Evolutionary conservation across 2,113 vertebrate genomes (phyloP), one percentile per base, ranked within the genome.

Genomic region (human): DNA sequence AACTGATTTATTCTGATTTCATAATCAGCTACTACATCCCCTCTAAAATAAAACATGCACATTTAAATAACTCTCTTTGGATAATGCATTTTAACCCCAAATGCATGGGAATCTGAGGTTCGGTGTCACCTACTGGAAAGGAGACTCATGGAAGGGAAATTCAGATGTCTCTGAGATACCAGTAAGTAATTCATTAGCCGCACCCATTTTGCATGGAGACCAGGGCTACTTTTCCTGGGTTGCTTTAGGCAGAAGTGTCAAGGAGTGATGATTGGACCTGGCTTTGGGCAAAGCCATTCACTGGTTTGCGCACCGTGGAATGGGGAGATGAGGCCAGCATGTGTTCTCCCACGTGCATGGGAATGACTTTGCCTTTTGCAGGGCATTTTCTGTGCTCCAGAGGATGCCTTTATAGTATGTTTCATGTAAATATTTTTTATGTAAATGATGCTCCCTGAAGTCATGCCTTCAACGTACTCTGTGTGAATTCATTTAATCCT

Each of bases 181-280:
- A 32, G 12, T 32, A 48, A 32, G 6, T 17, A 48, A 10, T 8
- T 30, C 32, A 11, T 16, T 1, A 59, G 66, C 22, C 6, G 8
- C 66, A 2, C 14, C 40, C 43, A 5, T 30, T 6, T 10, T 14
- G 2, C 50, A 6, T 5, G 61, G 38, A 40, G 5, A 8, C 0
- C 1, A 4, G 30, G 32, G 20, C 64, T 17, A 16, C 38, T 43
- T 45, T 18, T 59, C 27, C 59, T 2, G 23, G 2, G 38, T 25
- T 1, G 48, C 30, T 43, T n/a, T 27, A 32, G 66, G n/a, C 16
- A 38, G 45, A 8, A 0, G 8, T 6, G 5, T 32, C 20, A 23
- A n/a, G n/a, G 61, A 13, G 43, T 13, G 22, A 11, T 0, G 23
- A 16, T 3, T 30, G 10, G 16, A 14, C 43, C 32, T 8, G 73